These are phyloP conservation scores for Guaruba guarouba DNA, from an alignment of 2,113 vertebrate species.

Conservation along the genomic window DNA sequence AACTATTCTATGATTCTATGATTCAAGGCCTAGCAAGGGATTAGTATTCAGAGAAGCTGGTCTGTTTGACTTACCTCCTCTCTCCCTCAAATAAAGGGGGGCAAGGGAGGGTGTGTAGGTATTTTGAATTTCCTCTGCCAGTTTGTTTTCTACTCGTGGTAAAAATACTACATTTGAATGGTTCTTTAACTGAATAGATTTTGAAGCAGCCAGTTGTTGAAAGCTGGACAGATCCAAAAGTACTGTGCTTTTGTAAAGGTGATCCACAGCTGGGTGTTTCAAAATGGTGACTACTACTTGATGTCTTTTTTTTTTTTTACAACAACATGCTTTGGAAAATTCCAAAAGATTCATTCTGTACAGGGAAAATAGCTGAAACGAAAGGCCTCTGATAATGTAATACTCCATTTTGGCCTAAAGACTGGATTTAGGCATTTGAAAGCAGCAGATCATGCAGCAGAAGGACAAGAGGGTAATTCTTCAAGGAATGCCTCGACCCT, in stretches of 20 bases:
- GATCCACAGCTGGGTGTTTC: not conserved
- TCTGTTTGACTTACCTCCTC: not conserved
- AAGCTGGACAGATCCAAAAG: not conserved
- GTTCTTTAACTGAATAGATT: not conserved
- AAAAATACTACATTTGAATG: not conserved
- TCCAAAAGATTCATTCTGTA: not conserved
- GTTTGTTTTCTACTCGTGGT: not conserved
- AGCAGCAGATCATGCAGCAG: not conserved
- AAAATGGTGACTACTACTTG: not conserved
- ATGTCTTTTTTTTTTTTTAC: not conserved
- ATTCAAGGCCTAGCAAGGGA: not conserved
- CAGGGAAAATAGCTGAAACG: not conserved
- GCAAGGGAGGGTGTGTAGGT: not conserved
- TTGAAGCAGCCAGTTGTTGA: not conserved
- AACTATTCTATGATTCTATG: too few species aligned
- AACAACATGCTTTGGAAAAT: not conserved
- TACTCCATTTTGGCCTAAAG: not conserved
- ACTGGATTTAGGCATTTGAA: not conserved
- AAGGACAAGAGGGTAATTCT: not conserved
- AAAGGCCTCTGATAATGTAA: not conserved
- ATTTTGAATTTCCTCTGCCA: not conserved
- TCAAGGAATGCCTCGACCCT: accelerated
- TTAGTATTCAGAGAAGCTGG: not conserved
- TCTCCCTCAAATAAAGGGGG: not conserved
- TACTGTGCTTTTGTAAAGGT: not conserved